phyloP scores from a whole-genome alignment of 53 echinoderm and acorn worm genomes.

The Stichopus horrens region DNA sequence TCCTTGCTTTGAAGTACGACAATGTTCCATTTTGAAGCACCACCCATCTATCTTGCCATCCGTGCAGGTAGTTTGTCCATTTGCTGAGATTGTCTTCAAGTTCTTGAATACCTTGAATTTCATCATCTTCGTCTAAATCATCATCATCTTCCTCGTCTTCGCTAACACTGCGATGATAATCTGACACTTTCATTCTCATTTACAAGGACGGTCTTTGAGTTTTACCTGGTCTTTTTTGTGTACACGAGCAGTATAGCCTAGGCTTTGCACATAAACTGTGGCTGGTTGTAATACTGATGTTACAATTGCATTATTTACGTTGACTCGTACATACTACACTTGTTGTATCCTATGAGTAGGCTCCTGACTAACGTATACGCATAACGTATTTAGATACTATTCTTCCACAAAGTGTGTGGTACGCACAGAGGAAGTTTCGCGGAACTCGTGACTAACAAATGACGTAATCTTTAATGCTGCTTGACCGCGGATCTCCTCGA shows the following conservation, averaged over 20 bases:
- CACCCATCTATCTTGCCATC: constrained; percentile 98
- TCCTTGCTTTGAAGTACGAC: constrained; percentile 85
- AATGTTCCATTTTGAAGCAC: constrained; percentile 84
- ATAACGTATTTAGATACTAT: too few species aligned
- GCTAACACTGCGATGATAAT: constrained; percentile 39
- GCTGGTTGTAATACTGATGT: too few species aligned
- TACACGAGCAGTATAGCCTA: background rate
- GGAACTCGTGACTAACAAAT: constrained; percentile 21
- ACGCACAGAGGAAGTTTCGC: background rate
- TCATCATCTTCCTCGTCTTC: constrained; percentile 81
- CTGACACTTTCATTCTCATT: constrained; percentile 42
- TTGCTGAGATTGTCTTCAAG: constrained; percentile 88
- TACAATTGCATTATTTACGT: too few species aligned
- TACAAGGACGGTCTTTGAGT: background rate
- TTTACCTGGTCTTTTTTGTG: background rate
- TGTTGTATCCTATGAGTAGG: too few species aligned
- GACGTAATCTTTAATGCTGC: constrained; percentile 1
- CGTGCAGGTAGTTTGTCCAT: constrained; percentile 98
- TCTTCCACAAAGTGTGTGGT: too few species aligned
- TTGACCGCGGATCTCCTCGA: too few species aligned
- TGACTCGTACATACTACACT: too few species aligned
- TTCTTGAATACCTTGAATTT: constrained; percentile 59
- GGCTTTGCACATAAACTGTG: background rate
- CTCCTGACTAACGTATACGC: too few species aligned
- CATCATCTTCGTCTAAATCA: constrained; percentile 73